Base-by-base conservation (phyloP, 2,113 vertebrate species). In the Eira barbara region DNA sequence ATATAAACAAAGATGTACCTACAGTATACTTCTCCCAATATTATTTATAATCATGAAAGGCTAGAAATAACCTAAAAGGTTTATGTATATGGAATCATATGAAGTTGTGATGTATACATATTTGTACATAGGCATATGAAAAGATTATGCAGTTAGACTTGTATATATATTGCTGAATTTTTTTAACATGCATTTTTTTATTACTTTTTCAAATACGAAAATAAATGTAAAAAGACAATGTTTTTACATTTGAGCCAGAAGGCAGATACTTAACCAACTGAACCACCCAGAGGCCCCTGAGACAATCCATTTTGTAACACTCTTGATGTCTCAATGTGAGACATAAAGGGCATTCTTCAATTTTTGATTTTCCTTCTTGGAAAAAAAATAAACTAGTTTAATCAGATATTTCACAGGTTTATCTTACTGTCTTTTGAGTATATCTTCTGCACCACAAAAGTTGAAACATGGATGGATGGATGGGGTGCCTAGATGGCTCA, bases 151-250 rank as follows among this genome's bases (percentile, higher is more conserved):
- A 74, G 18, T 4, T 17, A 94, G 29, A 73, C 21, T 47, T 73
- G 71, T 21, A 31, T 82, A 31, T 29, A 34, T 18, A 65, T 2
- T 89, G 39, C 2, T 96, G 52, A 83, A 91, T 57, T 87, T 92
- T 92, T 65, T n/a, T 69, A 36, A 36, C 25, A 84, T 79, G 67
- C 6, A 31, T 92, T 49, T 92, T 17, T 92, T 17, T 39, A 65
- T 47, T 80, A 76, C 13, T 95, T 71, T 93, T 96, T 57, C 15
- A 93, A 96, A 73, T 81, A 71, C 0, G 80, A 94, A 94, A 92
- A 34, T 85, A 15, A 92, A 31, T 80, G 81, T 91, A 1, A 71
- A 86, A 93, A 78, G 45, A 93, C 45, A 91, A 71, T 65, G 21
- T 57, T 81, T 94, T 89, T 36, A 89, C 13, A 80, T 18, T 18